Conservation (phyloP, 1,140 invertebrate species). For the Trichoplusia ni region DNA sequence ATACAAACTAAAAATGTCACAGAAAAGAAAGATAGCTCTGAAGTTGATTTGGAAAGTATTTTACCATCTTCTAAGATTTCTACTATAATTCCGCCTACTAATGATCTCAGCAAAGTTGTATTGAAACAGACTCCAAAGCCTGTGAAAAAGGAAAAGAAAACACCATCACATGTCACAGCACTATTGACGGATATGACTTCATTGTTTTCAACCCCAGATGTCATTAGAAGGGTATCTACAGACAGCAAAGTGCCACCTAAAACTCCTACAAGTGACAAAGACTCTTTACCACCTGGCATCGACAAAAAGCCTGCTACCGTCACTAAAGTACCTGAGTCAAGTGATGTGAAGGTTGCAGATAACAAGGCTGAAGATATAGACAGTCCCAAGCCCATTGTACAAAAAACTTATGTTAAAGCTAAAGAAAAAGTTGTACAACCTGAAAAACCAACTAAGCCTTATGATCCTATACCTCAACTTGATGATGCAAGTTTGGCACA, state of each 20-base stretch:
- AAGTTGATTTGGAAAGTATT: constrained; percentile 50
- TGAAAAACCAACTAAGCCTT: constrained; percentile 62
- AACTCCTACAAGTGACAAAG: constrained; percentile 49
- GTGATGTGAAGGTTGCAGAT: constrained; percentile 48
- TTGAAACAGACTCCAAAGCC: constrained; percentile 68
- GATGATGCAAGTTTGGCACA: constrained; percentile 78
- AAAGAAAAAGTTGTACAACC: constrained; percentile 49
- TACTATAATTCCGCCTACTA: constrained; percentile 19
- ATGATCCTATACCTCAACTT: constrained; percentile 72
- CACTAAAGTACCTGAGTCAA: constrained; percentile 51
- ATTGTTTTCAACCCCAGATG: constrained; percentile 89
- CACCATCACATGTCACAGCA: constrained; percentile 83
- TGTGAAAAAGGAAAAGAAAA: constrained; percentile 87
- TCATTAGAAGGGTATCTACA: constrained; percentile 85
- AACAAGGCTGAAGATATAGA: constrained; percentile 53
- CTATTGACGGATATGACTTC: constrained; percentile 84
- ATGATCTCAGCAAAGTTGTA: constrained; percentile 59
- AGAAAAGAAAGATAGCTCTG: constrained; percentile 50
- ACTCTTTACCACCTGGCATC: background rate
- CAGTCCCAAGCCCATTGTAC: constrained; percentile 50
- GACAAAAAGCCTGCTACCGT: constrained; percentile 57
- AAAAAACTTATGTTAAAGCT: constrained; percentile 61
- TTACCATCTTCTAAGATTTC: constrained; percentile 46
- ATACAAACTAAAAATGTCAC: constrained; percentile 48
- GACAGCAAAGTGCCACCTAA: constrained; percentile 70